Evolutionary conservation across 2,888 invertebrate genomes (phyloP).

Genomic region (Lasioglossum villosulum): DNA sequence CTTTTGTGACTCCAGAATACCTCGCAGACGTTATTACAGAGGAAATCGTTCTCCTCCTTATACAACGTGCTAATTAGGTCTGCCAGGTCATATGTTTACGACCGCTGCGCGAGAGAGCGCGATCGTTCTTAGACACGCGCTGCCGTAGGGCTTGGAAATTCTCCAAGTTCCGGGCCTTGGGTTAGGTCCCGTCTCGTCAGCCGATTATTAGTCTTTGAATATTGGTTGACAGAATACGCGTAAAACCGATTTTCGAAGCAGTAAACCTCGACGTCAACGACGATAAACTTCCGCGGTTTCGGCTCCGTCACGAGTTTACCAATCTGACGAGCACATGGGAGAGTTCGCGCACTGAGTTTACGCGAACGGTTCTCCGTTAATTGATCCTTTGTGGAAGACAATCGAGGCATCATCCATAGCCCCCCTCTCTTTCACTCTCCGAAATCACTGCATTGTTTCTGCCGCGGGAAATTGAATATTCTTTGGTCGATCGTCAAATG

Average conservation of each 20-base stretch:
- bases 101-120: background rate
- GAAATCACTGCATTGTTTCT: constrained; percentile 9
- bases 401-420: background rate
- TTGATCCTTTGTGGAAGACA: constrained; percentile 41
- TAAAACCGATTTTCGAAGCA: constrained; percentile 15
- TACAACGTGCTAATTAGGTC: constrained; percentile 8
- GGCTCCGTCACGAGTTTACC: constrained; percentile 24
- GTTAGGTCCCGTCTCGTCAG: background rate
- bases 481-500: background rate
- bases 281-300: constrained; percentile 35
- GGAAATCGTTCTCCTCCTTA: background rate
- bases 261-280: background rate
- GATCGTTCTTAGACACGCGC: background rate
- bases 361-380: constrained; percentile 2
- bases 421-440: background rate
- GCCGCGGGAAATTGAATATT: background rate
- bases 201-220: background rate
- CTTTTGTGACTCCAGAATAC: background rate
- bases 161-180: background rate
- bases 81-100: background rate
- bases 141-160: background rate
- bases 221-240: constrained; percentile 10
- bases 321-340: constrained; percentile 25
- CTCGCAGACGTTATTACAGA: background rate
- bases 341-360: constrained; percentile 18